Conservation (phyloP, 1,140 invertebrate genomes). For the Pogonognathellus flavescens region DNA sequence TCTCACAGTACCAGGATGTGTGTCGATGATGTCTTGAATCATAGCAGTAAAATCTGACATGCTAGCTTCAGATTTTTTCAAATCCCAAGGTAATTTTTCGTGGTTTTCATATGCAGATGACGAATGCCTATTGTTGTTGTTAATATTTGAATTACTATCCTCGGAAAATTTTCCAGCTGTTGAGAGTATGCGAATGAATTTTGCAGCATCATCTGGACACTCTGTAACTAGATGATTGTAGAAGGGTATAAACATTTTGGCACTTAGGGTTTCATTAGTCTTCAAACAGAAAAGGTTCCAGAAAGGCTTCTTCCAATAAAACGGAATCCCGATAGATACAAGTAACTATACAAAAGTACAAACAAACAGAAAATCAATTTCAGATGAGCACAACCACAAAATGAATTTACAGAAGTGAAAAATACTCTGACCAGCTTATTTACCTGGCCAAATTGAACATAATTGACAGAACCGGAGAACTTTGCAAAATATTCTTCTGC, state of each 20-base stretch:
- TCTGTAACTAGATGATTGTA: slow-evolving; percentile 71
- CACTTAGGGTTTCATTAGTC: slow-evolving; percentile 80
- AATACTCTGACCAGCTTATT: background rate
- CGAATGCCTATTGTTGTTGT: slow-evolving; percentile 51
- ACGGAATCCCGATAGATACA: slow-evolving; percentile 74
- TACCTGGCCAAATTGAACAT: slow-evolving; percentile 60
- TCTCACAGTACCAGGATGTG: slow-evolving; percentile 89
- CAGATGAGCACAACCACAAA: background rate
- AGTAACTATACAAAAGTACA: slow-evolving; percentile 57
- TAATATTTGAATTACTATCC: slow-evolving; percentile 32
- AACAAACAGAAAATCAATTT: background rate
- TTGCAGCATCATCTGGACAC: slow-evolving; percentile 91
- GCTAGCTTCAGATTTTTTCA: slow-evolving; percentile 50
- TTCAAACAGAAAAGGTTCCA: slow-evolving; percentile 83
- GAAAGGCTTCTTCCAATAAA: slow-evolving; percentile 95
- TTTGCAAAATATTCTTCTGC: slow-evolving; percentile 58
- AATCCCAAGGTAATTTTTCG: slow-evolving; percentile 10
- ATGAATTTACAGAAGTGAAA: slow-evolving; percentile 36
- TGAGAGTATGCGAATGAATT: slow-evolving; percentile 87
- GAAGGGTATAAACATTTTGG: slow-evolving; percentile 71
- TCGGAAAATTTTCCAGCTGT: slow-evolving; percentile 51
- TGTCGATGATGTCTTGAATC: slow-evolving; percentile 98
- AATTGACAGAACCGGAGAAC: slow-evolving; percentile 41
- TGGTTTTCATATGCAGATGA: slow-evolving; percentile 71
- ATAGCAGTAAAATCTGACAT: slow-evolving; percentile 87